Conservation (phyloP, 92 coral and sea anemone genomes). For the Palythoa heliodiscus region DNA sequence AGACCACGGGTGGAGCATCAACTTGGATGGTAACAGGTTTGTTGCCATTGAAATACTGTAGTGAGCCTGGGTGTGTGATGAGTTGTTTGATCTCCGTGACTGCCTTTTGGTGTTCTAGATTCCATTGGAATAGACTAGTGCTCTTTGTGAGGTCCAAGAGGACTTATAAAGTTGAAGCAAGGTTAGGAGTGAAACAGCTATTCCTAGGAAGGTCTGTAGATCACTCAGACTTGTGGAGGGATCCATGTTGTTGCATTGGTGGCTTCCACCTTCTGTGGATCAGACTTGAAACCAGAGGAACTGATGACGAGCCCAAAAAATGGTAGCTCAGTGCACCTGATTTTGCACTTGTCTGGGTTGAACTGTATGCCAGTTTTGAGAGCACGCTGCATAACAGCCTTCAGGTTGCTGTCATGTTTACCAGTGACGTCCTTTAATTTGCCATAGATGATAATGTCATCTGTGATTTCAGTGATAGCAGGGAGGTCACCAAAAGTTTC, state of each 20-base stretch:
- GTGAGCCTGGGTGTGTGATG: constrained; percentile 54
- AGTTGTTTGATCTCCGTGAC: constrained; percentile 53
- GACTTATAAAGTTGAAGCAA: constrained; percentile 66
- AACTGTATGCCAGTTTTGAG: constrained; percentile 19
- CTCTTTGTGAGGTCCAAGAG: constrained; percentile 71
- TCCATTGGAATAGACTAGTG: constrained; percentile 55
- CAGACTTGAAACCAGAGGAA: constrained; percentile 40
- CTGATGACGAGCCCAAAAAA: no score
- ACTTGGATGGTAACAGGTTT: constrained; percentile 63
- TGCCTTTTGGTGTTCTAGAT: constrained; percentile 62
- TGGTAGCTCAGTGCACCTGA: no score
- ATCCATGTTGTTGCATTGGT: constrained; percentile 40
- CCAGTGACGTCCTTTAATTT: constrained; percentile 11
- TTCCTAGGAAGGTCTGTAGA: constrained; percentile 31
- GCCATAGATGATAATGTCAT: constrained; percentile 69
- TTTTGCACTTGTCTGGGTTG: background rate
- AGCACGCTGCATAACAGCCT: constrained; percentile 26
- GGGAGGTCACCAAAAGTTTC: constrained; percentile 60
- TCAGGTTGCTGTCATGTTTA: constrained; percentile 54
- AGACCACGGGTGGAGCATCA: constrained; percentile 72
- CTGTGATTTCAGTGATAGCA: constrained; percentile 69
- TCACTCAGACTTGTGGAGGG: constrained; percentile 55
- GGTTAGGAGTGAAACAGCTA: constrained; percentile 6
- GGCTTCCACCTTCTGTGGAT: constrained; percentile 31
- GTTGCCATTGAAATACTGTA: constrained; percentile 64